phyloP scores from a whole-genome alignment of 2,888 invertebrate species.

The Sepioteuthis lessoniana region DNA sequence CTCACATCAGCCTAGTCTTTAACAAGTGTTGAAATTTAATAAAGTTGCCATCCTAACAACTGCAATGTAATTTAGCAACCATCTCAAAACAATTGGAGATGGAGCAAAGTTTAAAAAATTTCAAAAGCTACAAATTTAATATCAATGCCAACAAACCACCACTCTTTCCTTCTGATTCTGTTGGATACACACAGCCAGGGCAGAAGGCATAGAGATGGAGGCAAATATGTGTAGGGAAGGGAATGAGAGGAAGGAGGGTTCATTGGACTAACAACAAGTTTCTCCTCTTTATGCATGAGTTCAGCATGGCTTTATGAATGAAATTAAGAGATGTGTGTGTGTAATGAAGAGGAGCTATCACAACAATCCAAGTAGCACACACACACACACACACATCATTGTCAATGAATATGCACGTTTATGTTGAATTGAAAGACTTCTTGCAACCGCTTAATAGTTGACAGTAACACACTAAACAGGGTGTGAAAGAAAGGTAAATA shows the following conservation, averaged over 20 bases:
- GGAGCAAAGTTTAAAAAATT: neutral
- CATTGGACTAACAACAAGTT: slow-evolving; percentile 1
- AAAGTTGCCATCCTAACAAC: slow-evolving; percentile 25
- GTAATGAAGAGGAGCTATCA: slow-evolving; percentile 33
- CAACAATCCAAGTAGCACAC: neutral
- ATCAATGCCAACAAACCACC: slow-evolving; percentile 6
- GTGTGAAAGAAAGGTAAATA: slow-evolving; percentile 36
- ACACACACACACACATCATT: too few species aligned
- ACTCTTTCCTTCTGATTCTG: neutral
- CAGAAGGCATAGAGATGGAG: neutral
- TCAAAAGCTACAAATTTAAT: neutral
- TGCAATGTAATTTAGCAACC: neutral
- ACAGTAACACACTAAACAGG: slow-evolving; percentile 35
- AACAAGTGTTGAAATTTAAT: neutral
- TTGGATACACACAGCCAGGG: neutral
- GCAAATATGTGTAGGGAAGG: neutral
- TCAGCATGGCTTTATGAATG: neutral
- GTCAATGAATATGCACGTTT: neutral
- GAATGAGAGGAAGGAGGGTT: slow-evolving; percentile 33
- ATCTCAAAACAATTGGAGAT: neutral
- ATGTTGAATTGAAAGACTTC: slow-evolving; percentile 46
- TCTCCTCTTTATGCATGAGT: neutral
- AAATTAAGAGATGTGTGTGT: slow-evolving; percentile 10
- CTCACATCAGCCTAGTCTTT: neutral
- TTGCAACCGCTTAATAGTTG: slow-evolving; percentile 40